Evolutionary conservation across 1,140 invertebrate species (phyloP).

Genomic region (Drosophila pallidifrons): DNA sequence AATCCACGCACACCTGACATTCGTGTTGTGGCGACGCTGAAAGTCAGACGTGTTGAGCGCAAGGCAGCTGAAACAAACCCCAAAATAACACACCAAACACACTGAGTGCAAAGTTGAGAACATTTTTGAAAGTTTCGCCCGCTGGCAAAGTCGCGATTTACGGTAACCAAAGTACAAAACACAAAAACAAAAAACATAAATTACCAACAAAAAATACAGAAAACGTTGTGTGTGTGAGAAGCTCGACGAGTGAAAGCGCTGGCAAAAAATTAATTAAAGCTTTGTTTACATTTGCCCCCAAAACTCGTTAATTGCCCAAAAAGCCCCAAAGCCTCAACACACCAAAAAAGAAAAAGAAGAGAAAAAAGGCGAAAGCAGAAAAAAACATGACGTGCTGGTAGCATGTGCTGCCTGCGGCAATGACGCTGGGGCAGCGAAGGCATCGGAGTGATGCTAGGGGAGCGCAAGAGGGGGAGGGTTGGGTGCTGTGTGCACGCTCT

Average conservation of each 20-base stretch:
- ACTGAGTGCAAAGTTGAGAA: constrained; percentile 56
- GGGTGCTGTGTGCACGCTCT: constrained; percentile 9
- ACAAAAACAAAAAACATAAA: constrained; percentile 10
- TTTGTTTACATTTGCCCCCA: constrained; percentile 27
- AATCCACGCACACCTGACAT: constrained; percentile 79
- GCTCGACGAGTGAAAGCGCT: neutral
- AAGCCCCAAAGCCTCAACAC: constrained; percentile 9
- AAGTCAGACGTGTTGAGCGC: constrained; percentile 80
- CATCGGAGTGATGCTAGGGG: neutral
- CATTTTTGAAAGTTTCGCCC: constrained; percentile 40
- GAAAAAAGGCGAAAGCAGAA: neutral
- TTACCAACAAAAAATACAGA: neutral
- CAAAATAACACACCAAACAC: constrained; percentile 34
- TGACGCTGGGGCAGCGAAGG: constrained; percentile 22
- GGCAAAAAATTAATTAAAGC: neutral
- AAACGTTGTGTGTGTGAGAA: constrained; percentile 10
- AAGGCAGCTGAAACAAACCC: constrained; percentile 17
- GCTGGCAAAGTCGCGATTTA: constrained; percentile 43
- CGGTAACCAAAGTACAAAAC: constrained; percentile 12
- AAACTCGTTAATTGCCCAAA: constrained; percentile 41
- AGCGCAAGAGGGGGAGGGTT: neutral
- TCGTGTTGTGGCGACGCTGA: constrained; percentile 80
- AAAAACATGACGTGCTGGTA: constrained; percentile 48
- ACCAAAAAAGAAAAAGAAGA: constrained; percentile 7
- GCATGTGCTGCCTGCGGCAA: constrained; percentile 54